Evolutionary conservation across 2,113 vertebrate genomes (phyloP).

Genomic region (Notarius quadriscutis): DNA sequence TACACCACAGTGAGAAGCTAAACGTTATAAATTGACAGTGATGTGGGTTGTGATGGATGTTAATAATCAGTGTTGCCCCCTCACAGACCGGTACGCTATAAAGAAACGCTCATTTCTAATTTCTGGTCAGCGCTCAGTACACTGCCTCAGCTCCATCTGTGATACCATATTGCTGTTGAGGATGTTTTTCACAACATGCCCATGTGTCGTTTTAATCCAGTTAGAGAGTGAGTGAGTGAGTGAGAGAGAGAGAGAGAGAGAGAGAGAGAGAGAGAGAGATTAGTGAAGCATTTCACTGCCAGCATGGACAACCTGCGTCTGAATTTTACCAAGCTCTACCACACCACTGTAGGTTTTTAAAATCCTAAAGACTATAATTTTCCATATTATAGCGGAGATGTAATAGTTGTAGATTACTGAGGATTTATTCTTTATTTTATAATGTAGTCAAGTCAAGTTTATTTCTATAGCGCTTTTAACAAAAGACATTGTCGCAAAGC

Average conservation of each 20-base stretch:
- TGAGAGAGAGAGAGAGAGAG: neutral
- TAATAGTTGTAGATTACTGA: neutral
- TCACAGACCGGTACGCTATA: neutral
- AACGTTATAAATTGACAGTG: neutral
- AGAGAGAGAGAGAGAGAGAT: neutral
- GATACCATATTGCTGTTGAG: neutral
- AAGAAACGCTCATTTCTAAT: neutral
- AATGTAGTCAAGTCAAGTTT: no score
- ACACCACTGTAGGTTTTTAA: neutral
- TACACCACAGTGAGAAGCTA: neutral
- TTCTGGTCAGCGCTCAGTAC: neutral
- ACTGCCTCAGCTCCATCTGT: neutral
- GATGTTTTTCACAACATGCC: neutral
- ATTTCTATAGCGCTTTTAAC: no score
- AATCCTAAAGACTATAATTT: neutral
- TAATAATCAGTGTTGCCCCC: neutral
- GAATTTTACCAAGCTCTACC: neutral
- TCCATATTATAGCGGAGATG: neutral
- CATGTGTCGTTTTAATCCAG: neutral
- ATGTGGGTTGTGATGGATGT: neutral
- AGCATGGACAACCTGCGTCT: neutral
- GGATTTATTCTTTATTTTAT: neutral
- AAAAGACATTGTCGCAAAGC: no score
- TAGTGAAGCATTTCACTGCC: neutral
- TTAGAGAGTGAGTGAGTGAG: slow-evolving; percentile 7